Base-by-base conservation (phyloP, 2,888 invertebrate genomes). In the Nebria salina region DNA sequence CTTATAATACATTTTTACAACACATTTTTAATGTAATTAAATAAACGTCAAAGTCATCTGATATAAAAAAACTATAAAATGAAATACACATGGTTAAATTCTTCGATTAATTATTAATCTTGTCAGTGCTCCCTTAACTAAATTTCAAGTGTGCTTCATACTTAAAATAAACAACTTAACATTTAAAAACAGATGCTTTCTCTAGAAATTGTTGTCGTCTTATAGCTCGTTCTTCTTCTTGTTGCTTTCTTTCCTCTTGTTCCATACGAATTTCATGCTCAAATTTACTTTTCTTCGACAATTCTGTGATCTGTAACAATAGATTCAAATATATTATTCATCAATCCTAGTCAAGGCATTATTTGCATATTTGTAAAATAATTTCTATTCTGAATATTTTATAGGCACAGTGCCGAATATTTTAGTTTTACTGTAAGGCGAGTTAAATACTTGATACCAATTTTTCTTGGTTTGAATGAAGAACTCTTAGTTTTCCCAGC, bases 231-330 rank as follows among this genome's bases (percentile, higher is more conserved):
- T 97, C 96, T 87, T 97, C 96, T 81, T 96, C 96, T 85, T 94
- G 92, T 77, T 93, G 92, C 83, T 94, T 94, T 85, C 95, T 93
- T 86, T 97, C 96, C 86, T 97, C 97, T 87, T 98, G 97, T 87
- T 98, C 98, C 88, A 95, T 93, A 82, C 95, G 92, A 83, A 98
- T 97, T 90, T 98, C 98, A 84, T 95, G 94, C 87, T 97, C 97
- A 89, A 98, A 98, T 90, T 97, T 97, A 87, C 94, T 96, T 81
- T 93, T 92, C 86, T 94, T 94, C 9, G 94, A 89, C 83, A 97
- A 92, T 86, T 97, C 95, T 86, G 95, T 95, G 85, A 98, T 98
- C 94, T 94, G 87, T 54, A 89, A 89, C 77, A 4, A 68, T 9
- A 15, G 15, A 26, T 70, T 13, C 13, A 65, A 8, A 25, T 11